Conservation (phyloP, 2,888 invertebrate genomes). For the Cataglyphis cursor region DNA sequence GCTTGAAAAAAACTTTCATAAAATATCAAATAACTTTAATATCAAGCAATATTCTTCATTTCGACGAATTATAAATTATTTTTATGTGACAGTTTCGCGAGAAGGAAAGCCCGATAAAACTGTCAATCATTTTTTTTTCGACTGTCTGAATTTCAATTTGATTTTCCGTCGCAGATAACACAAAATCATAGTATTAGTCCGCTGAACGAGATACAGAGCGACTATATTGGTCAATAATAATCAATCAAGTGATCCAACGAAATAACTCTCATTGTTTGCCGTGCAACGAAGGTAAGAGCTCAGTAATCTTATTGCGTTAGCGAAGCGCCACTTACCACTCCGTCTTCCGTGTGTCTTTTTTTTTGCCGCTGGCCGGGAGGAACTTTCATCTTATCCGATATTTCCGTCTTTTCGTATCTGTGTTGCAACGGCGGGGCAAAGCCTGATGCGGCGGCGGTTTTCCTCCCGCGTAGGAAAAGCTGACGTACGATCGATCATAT, state of each 20-base stretch:
- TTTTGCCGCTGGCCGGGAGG: conserved; percentile 19
- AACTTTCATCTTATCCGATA: conserved; percentile 54
- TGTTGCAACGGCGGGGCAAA: conserved; percentile 43
- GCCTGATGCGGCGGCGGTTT: conserved; percentile 35
- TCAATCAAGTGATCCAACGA: conserved; percentile 73
- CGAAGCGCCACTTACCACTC: conserved; percentile 53
- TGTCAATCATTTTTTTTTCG: conserved; percentile 29
- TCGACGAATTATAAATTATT: not conserved
- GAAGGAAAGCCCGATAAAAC: conserved; percentile 29
- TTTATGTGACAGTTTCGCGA: conserved; percentile 54
- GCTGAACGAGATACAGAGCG: conserved; percentile 49
- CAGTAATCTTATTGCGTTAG: conserved; percentile 58
- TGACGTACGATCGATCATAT: conserved; percentile 63
- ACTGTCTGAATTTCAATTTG: conserved; percentile 51
- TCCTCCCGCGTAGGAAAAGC: conserved; percentile 44
- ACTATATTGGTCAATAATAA: conserved; percentile 64
- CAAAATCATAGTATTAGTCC: conserved; percentile 63
- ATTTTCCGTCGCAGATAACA: conserved; percentile 49
- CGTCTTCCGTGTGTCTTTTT: conserved; percentile 41
- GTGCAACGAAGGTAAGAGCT: conserved; percentile 39
- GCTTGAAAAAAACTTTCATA: not conserved
- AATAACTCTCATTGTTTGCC: conserved; percentile 50
- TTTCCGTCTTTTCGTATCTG: conserved; percentile 52
- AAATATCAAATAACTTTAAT: not conserved
- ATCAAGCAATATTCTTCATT: not conserved